phyloP scores from a whole-genome alignment of 37 sponge, comb jelly and placozoan species.

The Cliona cf. orientalis region DNA sequence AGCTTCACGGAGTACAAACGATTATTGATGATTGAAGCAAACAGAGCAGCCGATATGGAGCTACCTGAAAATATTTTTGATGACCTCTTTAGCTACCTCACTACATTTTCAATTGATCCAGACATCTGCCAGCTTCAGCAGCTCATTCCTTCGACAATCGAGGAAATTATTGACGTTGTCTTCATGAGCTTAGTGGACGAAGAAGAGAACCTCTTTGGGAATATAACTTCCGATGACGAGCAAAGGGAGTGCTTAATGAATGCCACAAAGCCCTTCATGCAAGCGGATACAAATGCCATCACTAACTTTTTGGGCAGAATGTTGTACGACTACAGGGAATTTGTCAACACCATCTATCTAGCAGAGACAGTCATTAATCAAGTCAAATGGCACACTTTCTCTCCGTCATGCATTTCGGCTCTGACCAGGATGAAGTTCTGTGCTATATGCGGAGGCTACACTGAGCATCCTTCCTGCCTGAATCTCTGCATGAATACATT shows the following conservation, averaged over 20 bases:
- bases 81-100: slow-evolving; percentile 31
- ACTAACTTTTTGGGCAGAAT: slow-evolving; percentile 7
- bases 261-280: not conserved
- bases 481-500: slow-evolving; percentile 53
- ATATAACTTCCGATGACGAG: not conserved
- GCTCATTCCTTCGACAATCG: not conserved
- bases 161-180: not conserved
- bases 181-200: not conserved
- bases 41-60: not conserved
- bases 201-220: not conserved
- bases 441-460: slow-evolving; percentile 44
- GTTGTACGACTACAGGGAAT: slow-evolving; percentile 14
- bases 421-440: slow-evolving; percentile 46
- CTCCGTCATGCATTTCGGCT: slow-evolving; percentile 20
- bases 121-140: slow-evolving; percentile 41
- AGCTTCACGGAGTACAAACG: not conserved
- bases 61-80: slow-evolving; percentile 18
- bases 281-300: not conserved
- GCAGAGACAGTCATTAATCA: not conserved
- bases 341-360: slow-evolving; percentile 10
- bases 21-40: not conserved
- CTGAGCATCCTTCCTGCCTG: slow-evolving; percentile 22
- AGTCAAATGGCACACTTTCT: slow-evolving; percentile 7
- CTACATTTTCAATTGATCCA: slow-evolving; percentile 6
- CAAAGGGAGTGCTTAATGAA: slow-evolving; percentile 22